Evolutionary conservation across 1,140 invertebrate species (phyloP).

Genomic region (Drosophila neocordata): DNA sequence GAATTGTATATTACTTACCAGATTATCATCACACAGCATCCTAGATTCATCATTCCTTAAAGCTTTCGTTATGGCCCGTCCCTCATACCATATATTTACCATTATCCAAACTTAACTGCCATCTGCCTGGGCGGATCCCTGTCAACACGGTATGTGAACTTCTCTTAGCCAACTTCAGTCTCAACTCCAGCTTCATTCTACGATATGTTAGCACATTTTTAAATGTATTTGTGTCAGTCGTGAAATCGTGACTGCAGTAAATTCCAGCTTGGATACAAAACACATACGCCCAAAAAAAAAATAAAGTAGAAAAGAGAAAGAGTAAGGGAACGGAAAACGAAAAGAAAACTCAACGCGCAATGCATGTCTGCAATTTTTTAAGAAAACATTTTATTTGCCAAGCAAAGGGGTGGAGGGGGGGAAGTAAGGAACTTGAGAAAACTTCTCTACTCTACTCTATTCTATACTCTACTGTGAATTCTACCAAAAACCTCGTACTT

Average conservation of each 20-base stretch:
- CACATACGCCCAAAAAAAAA: slow-evolving; percentile 25
- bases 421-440: slow-evolving; percentile 57
- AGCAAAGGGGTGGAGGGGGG: slow-evolving; percentile 17
- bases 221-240: slow-evolving; percentile 68
- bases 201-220: slow-evolving; percentile 65
- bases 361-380: slow-evolving; percentile 76
- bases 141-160: slow-evolving; percentile 48
- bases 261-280: slow-evolving; percentile 61
- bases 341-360: slow-evolving; percentile 29
- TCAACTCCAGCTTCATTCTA: slow-evolving; percentile 12
- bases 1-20: slow-evolving; percentile 31
- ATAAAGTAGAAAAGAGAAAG: neutral
- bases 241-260: slow-evolving; percentile 73
- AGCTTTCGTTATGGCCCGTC: neutral
- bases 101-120: slow-evolving; percentile 50
- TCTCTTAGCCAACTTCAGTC: slow-evolving; percentile 21
- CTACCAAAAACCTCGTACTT: neutral
- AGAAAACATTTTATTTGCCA: slow-evolving; percentile 75
- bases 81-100: slow-evolving; percentile 1
- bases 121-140: slow-evolving; percentile 35
- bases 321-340: slow-evolving; percentile 10
- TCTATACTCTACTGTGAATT: neutral
- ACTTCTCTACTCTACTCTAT: slow-evolving; percentile 13
- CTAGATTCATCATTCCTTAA: neutral
- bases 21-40: slow-evolving; percentile 31